phyloP scores from a whole-genome alignment of 1,140 invertebrate genomes.

The Hermetia illucens region DNA sequence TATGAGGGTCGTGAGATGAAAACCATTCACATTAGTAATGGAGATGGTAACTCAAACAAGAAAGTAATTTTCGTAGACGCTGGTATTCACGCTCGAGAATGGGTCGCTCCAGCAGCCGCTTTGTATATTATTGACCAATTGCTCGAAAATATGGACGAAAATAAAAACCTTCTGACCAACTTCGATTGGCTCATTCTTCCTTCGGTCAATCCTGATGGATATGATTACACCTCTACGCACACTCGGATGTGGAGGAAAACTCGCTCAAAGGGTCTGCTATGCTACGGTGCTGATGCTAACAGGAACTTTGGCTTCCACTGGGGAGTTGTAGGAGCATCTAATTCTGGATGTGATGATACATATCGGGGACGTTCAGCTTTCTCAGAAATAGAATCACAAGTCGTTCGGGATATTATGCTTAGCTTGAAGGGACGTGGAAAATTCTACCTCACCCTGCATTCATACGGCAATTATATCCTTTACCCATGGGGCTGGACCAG shows the following conservation, averaged over 20 bases:
- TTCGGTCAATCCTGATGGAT: constrained; percentile 45
- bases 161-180: constrained; percentile 32
- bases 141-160: constrained; percentile 32
- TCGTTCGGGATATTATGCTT: constrained; percentile 37
- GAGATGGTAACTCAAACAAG: constrained; percentile 29
- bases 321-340: constrained; percentile 43
- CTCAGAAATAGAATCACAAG: constrained; percentile 52
- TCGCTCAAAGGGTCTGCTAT: constrained; percentile 35
- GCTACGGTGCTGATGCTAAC: constrained; percentile 40
- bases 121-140: constrained; percentile 47
- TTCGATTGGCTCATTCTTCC: constrained; percentile 52
- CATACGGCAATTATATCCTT: constrained; percentile 39
- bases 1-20: constrained; percentile 39
- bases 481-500: constrained; percentile 37
- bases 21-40: constrained; percentile 31
- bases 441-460: constrained; percentile 47
- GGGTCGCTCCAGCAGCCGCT: constrained; percentile 50
- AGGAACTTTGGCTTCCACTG: constrained; percentile 46
- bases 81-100: constrained; percentile 50
- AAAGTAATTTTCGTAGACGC: constrained; percentile 37
- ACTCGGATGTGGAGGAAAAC: constrained; percentile 47
- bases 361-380: constrained; percentile 51
- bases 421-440: constrained; percentile 33
- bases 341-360: constrained; percentile 41
- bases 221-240: constrained; percentile 31